Percentiles rank a stretch among this genome's conserved stretches.
Conservation (phyloP, 2,888 invertebrate species). For the Mesoligia furuncula region DNA sequence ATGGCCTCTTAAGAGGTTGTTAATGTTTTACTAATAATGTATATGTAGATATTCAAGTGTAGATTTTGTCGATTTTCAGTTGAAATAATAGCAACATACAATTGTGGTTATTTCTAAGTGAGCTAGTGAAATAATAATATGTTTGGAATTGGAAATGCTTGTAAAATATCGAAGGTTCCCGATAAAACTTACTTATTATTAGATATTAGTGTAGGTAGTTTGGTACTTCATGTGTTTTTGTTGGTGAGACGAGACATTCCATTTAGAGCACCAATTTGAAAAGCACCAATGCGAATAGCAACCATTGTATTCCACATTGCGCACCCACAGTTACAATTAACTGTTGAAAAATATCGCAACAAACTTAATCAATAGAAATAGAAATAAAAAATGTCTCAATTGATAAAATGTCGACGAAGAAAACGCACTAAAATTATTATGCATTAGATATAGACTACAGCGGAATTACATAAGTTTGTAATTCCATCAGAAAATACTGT, state of each 20-base stretch:
- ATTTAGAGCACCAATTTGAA: not conserved
- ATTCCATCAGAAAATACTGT: not conserved
- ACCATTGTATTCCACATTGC: not conserved
- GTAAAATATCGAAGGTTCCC: not conserved
- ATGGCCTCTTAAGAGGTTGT: too few relatives aligned
- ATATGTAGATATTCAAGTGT: not conserved
- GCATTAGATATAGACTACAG: not conserved
- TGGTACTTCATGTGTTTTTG: too few relatives aligned
- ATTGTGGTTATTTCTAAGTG: not conserved
- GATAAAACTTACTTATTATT: not conserved
- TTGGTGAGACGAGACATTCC: not conserved
- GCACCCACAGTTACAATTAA: too few relatives aligned
- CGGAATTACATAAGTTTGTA: not conserved
- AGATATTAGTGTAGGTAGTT: not conserved
- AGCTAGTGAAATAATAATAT: not conserved
- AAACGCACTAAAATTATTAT: not conserved
- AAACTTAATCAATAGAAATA: not conserved
- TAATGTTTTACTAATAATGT: too few relatives aligned
- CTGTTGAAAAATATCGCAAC: not conserved
- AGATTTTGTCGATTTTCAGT: not conserved
- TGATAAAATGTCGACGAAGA: not conserved
- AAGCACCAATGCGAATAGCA: not conserved
- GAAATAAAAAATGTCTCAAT: not conserved
- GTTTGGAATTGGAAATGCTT: not conserved
- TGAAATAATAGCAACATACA: not conserved